Base-by-base conservation (phyloP, 2,888 invertebrate genomes). In the Melanostoma scalare region DNA sequence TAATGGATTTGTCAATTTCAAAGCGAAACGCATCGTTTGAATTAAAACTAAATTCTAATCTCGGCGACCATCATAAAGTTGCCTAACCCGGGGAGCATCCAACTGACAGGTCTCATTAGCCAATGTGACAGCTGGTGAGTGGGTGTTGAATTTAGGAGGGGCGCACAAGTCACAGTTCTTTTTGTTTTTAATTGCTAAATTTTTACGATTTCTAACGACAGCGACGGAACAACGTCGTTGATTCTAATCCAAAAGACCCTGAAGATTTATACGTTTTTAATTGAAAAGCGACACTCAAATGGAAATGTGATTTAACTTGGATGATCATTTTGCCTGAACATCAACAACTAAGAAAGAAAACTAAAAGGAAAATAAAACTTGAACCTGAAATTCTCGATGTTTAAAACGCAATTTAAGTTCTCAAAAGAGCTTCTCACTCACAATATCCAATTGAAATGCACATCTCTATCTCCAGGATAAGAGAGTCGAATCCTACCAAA, bases 41-140 rank as follows among this genome's bases (percentile, higher is more conserved):
- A 65, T 40, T 35, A 68, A 74, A 69, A 44, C 8, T 20, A 35
- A 65, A 44, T 61, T 63, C 58, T 60, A 63, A 56, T 63, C 48
- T 75, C 35, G 55, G 10, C 30, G 33, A 4, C 60, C 38, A 56
- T 67, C 69, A 50, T 76, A 69, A 73, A 77, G 36, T 84, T 84
- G 50, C 78, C 79, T 69, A 78, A 84, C 74, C 67, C 67, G 35
- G 50, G 10, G 69, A 67, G 74, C 71, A 60, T 6, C 71, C 58
- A 79, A 75, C 9, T 84, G 84, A 84, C 84, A 84, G 84, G 44
- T 79, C 84, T 84, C 84, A 84, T 84, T 84, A 84, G 84, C 78
- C 44, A 79, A 79, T 75, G 38, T 79, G 84, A 84, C 84, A 84
- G 75, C 78, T 67, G 61, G 36, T 46, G 72, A 79, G 84, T 84